Conservation (phyloP, 2,797 vertebrate genomes). For the Notolepis coatsorum region DNA sequence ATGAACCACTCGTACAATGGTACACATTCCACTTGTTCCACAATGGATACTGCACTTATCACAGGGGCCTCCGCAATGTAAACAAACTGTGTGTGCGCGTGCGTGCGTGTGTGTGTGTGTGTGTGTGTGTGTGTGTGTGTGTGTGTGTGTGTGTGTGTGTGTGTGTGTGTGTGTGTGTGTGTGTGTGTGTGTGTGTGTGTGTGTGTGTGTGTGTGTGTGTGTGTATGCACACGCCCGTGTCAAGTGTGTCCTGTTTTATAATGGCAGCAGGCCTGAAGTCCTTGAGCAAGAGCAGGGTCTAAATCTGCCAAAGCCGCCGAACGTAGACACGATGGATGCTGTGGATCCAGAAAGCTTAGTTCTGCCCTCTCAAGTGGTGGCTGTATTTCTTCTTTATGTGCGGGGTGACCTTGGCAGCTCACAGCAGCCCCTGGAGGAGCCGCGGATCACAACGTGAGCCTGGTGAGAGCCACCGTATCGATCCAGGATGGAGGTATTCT, state of each 20-base stretch:
- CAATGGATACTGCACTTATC: background rate
- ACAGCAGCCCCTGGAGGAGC: slow-evolving; percentile 44
- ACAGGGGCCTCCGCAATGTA: background rate
- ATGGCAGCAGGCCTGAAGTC: slow-evolving; percentile 21
- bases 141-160: background rate
- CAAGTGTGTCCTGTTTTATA: slow-evolving; percentile 35
- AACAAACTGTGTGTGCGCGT: background rate
- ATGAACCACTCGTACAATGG: slow-evolving; percentile 29
- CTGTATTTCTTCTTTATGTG: slow-evolving; percentile 44
- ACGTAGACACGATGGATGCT: slow-evolving; percentile 35
- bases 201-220: background rate
- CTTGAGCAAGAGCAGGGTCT: slow-evolving; percentile 45
- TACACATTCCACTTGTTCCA: slow-evolving; percentile 8
- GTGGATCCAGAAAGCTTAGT: slow-evolving; percentile 1
- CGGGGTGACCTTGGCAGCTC: slow-evolving; percentile 45
- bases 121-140: background rate
- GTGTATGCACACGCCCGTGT: background rate
- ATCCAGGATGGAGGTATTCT: background rate
- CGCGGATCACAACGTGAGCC: too few relatives aligned
- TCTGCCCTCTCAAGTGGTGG: slow-evolving; percentile 22
- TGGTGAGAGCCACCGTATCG: slow-evolving; percentile 20
- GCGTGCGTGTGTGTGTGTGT: background rate
- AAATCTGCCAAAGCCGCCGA: slow-evolving; percentile 46
- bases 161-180: background rate
- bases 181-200: slow-evolving; percentile 5